Evolutionary conservation across 2,888 invertebrate genomes (phyloP), one percentile per base, ranked within the genome.

Genomic region (Pasiphila rectangulata): DNA sequence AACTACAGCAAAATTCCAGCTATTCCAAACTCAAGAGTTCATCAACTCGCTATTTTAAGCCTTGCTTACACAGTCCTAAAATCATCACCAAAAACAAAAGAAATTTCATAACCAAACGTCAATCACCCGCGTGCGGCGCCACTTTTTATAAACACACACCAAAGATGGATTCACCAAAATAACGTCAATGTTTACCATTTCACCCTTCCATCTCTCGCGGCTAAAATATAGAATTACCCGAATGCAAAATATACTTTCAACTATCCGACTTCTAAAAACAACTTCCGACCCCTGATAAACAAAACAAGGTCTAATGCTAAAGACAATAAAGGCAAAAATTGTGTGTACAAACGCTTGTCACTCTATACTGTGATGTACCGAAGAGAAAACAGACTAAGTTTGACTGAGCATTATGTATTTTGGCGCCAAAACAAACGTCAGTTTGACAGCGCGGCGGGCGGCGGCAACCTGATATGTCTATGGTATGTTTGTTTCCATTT

Each of bases 341-440:
- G 51, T 15, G 38, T 46, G 36, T 41, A 43, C 20, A 65, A 66
- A 69, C 69, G 66, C 74, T 75, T 74, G 69, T 69, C 61, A 63
- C 60, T 64, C 57, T 69, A 64, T 71, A 73, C 80, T 78, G 72
- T 81, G 83, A 84, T 80, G 80, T 84, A 79, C 81, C 83, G 82
- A 78, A 79, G 84, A 81, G 84, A 86, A 84, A 87, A 87, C 84
- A 87, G 85, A 84, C 86, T 67, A 67, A 67, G 79, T 79, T 82
- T 79, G 81, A 80, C 80, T 82, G 78, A 75, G 83, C 85, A 81
- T 84, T 87, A 86, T 87, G 85, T 85, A 83, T 86, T 87, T 87
- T 82, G 85, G 87, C 87, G 87, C 84, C 85, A 88, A 87, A 88
- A 87, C 84, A 87, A 88, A 87, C 86, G 87, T 86, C 86, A 86